Percentiles rank a stretch among this genome's conserved stretches.
phyloP scores from a whole-genome alignment of 37 sponge, comb jelly and placozoan species.

The Ephydatia muelleri region DNA sequence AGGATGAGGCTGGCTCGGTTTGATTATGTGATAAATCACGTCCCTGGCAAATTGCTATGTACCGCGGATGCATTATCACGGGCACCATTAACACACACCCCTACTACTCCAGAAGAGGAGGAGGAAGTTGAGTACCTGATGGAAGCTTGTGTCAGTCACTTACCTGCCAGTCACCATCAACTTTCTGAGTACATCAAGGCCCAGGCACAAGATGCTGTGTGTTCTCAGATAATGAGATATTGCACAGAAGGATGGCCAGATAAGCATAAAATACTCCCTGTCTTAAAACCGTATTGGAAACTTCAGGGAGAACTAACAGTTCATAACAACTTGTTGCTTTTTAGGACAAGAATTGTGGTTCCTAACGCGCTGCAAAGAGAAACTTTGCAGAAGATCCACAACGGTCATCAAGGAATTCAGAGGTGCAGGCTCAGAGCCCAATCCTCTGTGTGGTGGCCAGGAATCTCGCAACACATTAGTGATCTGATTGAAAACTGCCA shows the following conservation, averaged over 20 bases:
- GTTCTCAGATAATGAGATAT: slow-evolving; percentile 8
- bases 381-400: slow-evolving; percentile 32
- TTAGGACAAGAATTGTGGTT: slow-evolving; percentile 25
- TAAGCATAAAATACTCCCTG: not conserved
- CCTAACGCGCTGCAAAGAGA: slow-evolving; percentile 19
- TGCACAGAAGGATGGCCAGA: slow-evolving; percentile 35
- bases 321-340: slow-evolving; percentile 9
- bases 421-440: slow-evolving; percentile 2
- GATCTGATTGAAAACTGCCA: slow-evolving; percentile 24
- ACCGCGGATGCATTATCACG: slow-evolving; percentile 40
- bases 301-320: slow-evolving; percentile 10
- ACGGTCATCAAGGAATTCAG: slow-evolving; percentile 41
- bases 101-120: not conserved
- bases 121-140: not conserved
- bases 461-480: slow-evolving; percentile 9
- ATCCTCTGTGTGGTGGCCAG: slow-evolving; percentile 50
- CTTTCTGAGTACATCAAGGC: slow-evolving; percentile 21
- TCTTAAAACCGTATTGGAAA: slow-evolving; percentile 27
- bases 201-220: slow-evolving; percentile 28
- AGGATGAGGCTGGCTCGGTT: not conserved
- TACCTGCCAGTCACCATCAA: slow-evolving; percentile 9
- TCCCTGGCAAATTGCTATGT: slow-evolving; percentile 33
- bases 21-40: slow-evolving; percentile 2
- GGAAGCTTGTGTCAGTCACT: not conserved
- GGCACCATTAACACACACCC: slow-evolving; percentile 8